Conservation (phyloP, 2,797 vertebrate species). For the Microchirus variegatus region DNA sequence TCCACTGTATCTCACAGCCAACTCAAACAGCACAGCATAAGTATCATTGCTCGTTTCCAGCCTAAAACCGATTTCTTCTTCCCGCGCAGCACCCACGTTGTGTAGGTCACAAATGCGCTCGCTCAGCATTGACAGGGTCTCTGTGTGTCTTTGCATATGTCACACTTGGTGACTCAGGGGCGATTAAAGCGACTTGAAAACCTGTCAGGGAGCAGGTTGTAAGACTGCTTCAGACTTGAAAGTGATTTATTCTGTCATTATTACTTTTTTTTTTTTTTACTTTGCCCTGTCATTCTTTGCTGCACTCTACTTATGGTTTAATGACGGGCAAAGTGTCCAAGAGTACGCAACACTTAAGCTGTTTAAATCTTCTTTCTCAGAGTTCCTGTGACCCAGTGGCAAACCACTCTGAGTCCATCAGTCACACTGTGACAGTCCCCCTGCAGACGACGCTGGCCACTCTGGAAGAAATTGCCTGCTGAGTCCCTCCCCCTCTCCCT, state of each 20-base stretch:
- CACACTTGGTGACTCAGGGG: neutral
- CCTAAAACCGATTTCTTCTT: too few relatives aligned
- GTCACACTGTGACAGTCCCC: conserved; percentile 96
- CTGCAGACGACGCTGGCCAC: conserved; percentile 94
- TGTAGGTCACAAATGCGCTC: too few relatives aligned
- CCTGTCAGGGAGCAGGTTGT: neutral
- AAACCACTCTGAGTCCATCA: conserved; percentile 96
- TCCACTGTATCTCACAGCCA: too few relatives aligned
- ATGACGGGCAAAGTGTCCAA: neutral
- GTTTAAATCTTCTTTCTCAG: conserved; percentile 65
- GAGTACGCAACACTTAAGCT: neutral
- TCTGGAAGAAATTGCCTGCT: conserved; percentile 98
- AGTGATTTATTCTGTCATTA: neutral
- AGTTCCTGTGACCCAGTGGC: conserved; percentile 94
- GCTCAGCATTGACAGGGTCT: too few relatives aligned
- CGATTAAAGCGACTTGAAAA: neutral
- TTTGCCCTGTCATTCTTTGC: neutral
- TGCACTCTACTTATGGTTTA: neutral
- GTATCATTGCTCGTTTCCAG: too few relatives aligned
- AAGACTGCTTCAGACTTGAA: neutral
- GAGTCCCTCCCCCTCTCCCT: conserved; percentile 75
- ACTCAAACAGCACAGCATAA: too few relatives aligned
- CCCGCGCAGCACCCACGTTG: too few relatives aligned
- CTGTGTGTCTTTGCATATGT: too few relatives aligned
- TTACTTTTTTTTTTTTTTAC: neutral